A percentile compares a stretch with the other conserved stretches of the same genome.
Evolutionary conservation across 1,140 invertebrate genomes (phyloP).

Genomic region (Drosophila parabipectinata): DNA sequence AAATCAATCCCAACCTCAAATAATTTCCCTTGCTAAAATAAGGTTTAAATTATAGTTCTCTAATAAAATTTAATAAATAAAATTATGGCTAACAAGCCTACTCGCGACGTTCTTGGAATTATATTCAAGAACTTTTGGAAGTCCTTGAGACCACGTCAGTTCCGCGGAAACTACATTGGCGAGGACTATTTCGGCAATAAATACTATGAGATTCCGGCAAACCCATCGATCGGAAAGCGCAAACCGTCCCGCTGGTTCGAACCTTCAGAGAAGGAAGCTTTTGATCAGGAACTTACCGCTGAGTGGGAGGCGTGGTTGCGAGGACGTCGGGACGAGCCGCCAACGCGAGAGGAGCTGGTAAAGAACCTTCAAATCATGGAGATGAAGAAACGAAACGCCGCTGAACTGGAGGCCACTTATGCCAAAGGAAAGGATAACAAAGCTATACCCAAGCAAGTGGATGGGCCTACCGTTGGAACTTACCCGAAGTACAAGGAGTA

Average conservation of each 20-base stretch:
- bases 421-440: slow-evolving; percentile 80
- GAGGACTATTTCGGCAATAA: slow-evolving; percentile 92
- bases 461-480: slow-evolving; percentile 66
- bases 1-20: slow-evolving; percentile 51
- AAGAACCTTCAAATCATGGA: slow-evolving; percentile 89
- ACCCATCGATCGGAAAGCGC: slow-evolving; percentile 86
- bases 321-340: slow-evolving; percentile 86
- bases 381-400: slow-evolving; percentile 90
- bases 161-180: slow-evolving; percentile 86
- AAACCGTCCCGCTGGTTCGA: slow-evolving; percentile 89
- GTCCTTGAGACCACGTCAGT: slow-evolving; percentile 86
- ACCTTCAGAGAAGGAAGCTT: slow-evolving; percentile 86
- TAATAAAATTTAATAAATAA: slow-evolving; percentile 29
- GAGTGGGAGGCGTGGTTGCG: slow-evolving; percentile 95
- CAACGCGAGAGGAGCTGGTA: slow-evolving; percentile 89
- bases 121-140: slow-evolving; percentile 86
- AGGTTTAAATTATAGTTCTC: slow-evolving; percentile 13
- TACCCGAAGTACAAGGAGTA: slow-evolving; percentile 83
- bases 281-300: slow-evolving; percentile 89
- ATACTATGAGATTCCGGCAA: slow-evolving; percentile 90
- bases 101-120: slow-evolving; percentile 83
- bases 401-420: slow-evolving; percentile 86
- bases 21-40: slow-evolving; percentile 9
- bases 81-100: slow-evolving; percentile 80
- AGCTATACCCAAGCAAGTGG: slow-evolving; percentile 68